Evolutionary conservation across 1,140 invertebrate genomes (phyloP).

Genomic region (Cydia amplana): DNA sequence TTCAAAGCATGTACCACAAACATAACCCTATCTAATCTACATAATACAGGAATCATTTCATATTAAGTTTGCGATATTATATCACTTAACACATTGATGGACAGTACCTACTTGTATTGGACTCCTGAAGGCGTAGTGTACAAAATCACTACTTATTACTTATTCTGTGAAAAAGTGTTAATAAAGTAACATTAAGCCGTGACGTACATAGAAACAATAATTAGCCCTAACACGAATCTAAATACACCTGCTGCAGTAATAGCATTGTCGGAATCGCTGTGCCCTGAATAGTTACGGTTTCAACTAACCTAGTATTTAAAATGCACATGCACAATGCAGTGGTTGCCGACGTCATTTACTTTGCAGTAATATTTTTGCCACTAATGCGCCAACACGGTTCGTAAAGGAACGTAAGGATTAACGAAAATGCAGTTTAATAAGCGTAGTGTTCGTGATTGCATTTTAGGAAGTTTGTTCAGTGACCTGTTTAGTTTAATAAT

Average conservation of each 20-base stretch:
- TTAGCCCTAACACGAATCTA: neutral
- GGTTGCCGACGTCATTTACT: slow-evolving; percentile 74
- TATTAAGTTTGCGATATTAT: too few species aligned
- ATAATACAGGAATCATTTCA: too few species aligned
- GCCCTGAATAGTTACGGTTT: slow-evolving; percentile 66
- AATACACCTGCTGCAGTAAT: slow-evolving; percentile 41
- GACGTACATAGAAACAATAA: neutral
- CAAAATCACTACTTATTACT: too few species aligned
- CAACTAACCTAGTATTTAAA: slow-evolving; percentile 72
- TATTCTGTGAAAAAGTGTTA: too few species aligned
- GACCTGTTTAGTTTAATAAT: slow-evolving; percentile 37
- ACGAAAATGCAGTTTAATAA: slow-evolving; percentile 66
- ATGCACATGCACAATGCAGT: slow-evolving; percentile 75
- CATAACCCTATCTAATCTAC: too few species aligned
- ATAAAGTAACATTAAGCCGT: too few species aligned
- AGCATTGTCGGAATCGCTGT: slow-evolving; percentile 51
- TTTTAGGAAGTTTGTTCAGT: slow-evolving; percentile 44
- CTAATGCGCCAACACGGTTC: slow-evolving; percentile 72
- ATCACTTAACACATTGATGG: too few species aligned
- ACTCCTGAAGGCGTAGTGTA: too few species aligned
- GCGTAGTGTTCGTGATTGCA: slow-evolving; percentile 50
- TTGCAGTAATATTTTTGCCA: slow-evolving; percentile 77
- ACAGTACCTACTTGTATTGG: too few species aligned
- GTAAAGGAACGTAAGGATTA: slow-evolving; percentile 62
- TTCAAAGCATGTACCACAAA: too few species aligned